Base-by-base conservation (phyloP, 2,888 invertebrate genomes). In the Chrysolina americana region DNA sequence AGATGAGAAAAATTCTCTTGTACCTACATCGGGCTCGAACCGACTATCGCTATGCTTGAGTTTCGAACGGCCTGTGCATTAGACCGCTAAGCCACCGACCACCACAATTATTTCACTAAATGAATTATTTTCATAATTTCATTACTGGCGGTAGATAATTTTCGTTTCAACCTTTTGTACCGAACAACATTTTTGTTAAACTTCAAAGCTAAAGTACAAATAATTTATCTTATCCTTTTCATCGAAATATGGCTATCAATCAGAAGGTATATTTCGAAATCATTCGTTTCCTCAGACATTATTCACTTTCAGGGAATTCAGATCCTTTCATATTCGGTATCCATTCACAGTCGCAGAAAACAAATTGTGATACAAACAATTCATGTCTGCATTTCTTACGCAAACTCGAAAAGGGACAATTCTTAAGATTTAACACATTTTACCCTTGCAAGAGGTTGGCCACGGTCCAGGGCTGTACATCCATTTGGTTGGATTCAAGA, bases 371-470 rank as follows among this genome's bases (percentile, higher is more conserved):
- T 65, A 47, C 65, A n/a, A 23, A 47, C 28, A 64, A 68, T 41
- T 50, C 17, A 75, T 75, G 50, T 59, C 65, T 59, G 28, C 15
- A 28, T 44, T 64, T 73, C 71, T 75, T 75, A 65, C 74, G 74
- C 68, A 75, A 75, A 75, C 71, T 56, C 65, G 13, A n/a, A 53
- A 53, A 68, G 44, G 64, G 28, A 63, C 68, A 36, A 28, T 59
- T 62, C 56, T 50, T 64, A 53, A 68, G 63, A 50, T 50, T 50
- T n/a, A 50, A 50, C 50, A 50, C 59, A 53, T 64, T 41, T 73
- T 56, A 73, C 73, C 68, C 73, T 73, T 73, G 68, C 73, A 28
- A 36, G 13, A 59, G 36, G 59, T 59, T 59, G 28, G n/a, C 28
- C 28, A n/a, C 44, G 41, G 41, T 13, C 28, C 53, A 68, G 68